Evolutionary conservation across 2,113 vertebrate genomes (phyloP).

Genomic region (Monopterus albus): DNA sequence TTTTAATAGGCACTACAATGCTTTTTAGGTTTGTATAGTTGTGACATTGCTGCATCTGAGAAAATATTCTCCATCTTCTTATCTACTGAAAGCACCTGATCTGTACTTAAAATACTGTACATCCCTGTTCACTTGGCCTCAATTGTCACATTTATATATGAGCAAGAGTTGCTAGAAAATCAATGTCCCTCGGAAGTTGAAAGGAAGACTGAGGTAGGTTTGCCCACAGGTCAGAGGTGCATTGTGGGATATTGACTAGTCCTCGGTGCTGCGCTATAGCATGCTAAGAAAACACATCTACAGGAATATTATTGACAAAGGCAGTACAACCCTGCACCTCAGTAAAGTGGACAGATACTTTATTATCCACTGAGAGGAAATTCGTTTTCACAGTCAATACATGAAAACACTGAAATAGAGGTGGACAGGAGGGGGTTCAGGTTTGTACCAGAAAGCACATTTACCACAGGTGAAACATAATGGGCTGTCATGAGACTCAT

Average conservation of each 20-base stretch:
- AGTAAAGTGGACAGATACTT: constrained; percentile 69
- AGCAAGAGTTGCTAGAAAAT: constrained; percentile 66
- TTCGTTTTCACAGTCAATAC: constrained; percentile 65
- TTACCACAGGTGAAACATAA: constrained; percentile 21
- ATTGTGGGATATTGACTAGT: constrained; percentile 70
- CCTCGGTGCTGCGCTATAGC: constrained; percentile 35
- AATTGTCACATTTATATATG: constrained; percentile 53
- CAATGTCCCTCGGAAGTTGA: constrained; percentile 68
- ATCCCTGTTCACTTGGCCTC: constrained; percentile 22
- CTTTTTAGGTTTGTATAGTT: neutral
- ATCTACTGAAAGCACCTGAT: constrained; percentile 13
- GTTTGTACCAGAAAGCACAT: constrained; percentile 7
- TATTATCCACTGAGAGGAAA: constrained; percentile 72
- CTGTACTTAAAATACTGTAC: constrained; percentile 11
- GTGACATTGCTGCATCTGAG: neutral
- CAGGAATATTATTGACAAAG: constrained; percentile 71
- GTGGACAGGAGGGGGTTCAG: constrained; percentile 11
- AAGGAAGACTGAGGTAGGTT: constrained; percentile 61
- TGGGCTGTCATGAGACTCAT: constrained; percentile 1
- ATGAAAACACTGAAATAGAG: constrained; percentile 33
- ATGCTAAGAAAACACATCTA: constrained; percentile 68
- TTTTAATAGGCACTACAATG: neutral
- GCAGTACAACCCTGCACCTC: constrained; percentile 42
- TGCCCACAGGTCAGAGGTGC: constrained; percentile 72
- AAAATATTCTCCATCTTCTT: constrained; percentile 10